phyloP scores from a whole-genome alignment of 64 coral and sea anemone species.

The Stichodactyla helianthus region DNA sequence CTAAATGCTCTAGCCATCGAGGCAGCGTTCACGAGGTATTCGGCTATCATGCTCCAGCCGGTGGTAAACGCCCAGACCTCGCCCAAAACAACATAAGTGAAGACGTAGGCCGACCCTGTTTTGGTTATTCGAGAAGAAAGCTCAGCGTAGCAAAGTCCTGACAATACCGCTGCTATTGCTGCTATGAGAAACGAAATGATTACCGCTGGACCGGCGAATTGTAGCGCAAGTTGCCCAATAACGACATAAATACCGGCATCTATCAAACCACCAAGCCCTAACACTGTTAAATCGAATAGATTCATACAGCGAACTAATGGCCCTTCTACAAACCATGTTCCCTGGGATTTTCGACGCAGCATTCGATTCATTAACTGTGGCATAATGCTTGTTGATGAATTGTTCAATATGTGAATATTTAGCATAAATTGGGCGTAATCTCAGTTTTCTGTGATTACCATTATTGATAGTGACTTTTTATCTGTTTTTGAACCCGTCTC shows the following conservation, averaged over 20 bases:
- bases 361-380: background rate
- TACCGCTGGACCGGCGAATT: conserved; percentile 57
- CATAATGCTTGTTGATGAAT: background rate
- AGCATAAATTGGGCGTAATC: background rate
- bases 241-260: conserved; percentile 76
- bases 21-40: conserved; percentile 28
- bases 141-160: conserved; percentile 65
- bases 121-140: conserved; percentile 64
- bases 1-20: conserved; percentile 57
- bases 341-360: conserved; percentile 6
- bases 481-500: background rate
- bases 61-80: conserved; percentile 61
- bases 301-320: conserved; percentile 48
- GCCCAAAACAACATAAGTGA: conserved; percentile 58
- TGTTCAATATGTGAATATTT: background rate
- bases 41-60: conserved; percentile 62
- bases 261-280: conserved; percentile 57
- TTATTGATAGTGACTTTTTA: no score
- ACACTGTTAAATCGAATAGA: conserved; percentile 74
- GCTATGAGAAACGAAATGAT: conserved; percentile 70
- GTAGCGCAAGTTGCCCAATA: conserved; percentile 53
- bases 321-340: conserved; percentile 38
- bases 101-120: conserved; percentile 59
- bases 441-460: background rate
- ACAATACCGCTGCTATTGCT: conserved; percentile 45